Evolutionary conservation across 2,888 invertebrate species (phyloP), one percentile per base, ranked within the genome.

Genomic region (Chloroclysta siterata): DNA sequence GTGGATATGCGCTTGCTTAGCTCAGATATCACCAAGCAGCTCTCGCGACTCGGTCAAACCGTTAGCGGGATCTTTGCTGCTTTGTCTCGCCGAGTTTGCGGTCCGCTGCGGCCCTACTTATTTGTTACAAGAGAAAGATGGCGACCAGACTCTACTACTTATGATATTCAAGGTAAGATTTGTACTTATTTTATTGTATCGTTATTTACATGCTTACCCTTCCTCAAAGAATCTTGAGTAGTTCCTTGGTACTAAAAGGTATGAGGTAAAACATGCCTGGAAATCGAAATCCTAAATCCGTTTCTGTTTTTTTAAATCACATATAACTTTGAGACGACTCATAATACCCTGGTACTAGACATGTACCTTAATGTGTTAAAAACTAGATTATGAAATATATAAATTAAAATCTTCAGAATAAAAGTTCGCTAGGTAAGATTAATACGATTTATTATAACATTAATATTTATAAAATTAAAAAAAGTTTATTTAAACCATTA

Each of bases 31-130:
- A 0, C 82, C 86, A 0, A 93, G 88, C 13, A 94, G 94, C 28
- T 93, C 94, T 29, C 94, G 94, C 47, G 96, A 96, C 73, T 74
- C 87, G 0, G 90, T 89, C 60, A 95, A 95, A 76, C 94, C 97
- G 63, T 87, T 98, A 60, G 94, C 97, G 13, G 95, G 97, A 36
- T 96, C 98, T 0, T 93, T 98, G 73, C 94, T 99, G 77, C 95
- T 98, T 60, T 97, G 98, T 81, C 93, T 99, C 66, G 98, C 98
- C 0, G 98, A 99, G 88, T 98, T 98, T 96, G 98, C 98, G 60
- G 98, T 99, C 95, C 94, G 96, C 53, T 94, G 98, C 73, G 96
- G 96, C 0, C 95, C 95, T 0, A 78, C 87, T n/a, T 89, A 94
- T 54, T 90, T 97, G 70, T 85, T 96, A 80, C 90, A 94, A 44